Conservation (phyloP, 2,113 vertebrate genomes). For the Enhydra lutris region DNA sequence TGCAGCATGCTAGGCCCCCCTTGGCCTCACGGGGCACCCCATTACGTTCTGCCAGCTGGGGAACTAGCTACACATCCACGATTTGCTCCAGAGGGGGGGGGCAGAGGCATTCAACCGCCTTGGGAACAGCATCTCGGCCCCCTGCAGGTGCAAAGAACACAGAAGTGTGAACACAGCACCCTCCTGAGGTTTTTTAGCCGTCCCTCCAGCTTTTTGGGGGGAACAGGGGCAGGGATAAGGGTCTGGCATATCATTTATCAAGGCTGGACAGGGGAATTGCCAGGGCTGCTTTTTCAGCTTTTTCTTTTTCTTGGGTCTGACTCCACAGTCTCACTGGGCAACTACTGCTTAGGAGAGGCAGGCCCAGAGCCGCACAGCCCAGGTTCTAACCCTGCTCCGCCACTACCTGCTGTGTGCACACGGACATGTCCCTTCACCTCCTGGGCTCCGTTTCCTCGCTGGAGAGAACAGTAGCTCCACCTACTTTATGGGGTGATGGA, state of each 20-base stretch:
- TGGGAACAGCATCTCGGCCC: neutral
- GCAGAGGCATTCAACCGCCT: neutral
- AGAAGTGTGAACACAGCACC: neutral
- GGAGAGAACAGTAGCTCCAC: neutral
- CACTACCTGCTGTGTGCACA: neutral
- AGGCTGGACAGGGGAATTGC: neutral
- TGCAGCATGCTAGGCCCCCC: neutral
- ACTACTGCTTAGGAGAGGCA: neutral
- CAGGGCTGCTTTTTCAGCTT: neutral
- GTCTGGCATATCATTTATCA: neutral
- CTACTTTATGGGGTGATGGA: neutral
- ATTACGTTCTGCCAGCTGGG: neutral
- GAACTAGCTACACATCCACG: neutral
- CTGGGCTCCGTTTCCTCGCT: neutral
- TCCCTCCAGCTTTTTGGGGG: neutral
- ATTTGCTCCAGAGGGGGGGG: neutral
- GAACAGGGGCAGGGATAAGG: neutral
- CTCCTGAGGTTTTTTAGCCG: neutral
- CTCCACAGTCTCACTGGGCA: neutral
- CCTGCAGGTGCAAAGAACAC: neutral
- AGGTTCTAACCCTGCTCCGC: neutral
- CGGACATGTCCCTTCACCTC: fast-evolving
- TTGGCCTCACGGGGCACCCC: neutral
- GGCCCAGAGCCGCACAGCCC: neutral
- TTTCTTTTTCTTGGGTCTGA: neutral